These are phyloP conservation scores for Unio delphinus DNA, from an alignment of 2,888 invertebrate species.

Conservation along the genomic window DNA sequence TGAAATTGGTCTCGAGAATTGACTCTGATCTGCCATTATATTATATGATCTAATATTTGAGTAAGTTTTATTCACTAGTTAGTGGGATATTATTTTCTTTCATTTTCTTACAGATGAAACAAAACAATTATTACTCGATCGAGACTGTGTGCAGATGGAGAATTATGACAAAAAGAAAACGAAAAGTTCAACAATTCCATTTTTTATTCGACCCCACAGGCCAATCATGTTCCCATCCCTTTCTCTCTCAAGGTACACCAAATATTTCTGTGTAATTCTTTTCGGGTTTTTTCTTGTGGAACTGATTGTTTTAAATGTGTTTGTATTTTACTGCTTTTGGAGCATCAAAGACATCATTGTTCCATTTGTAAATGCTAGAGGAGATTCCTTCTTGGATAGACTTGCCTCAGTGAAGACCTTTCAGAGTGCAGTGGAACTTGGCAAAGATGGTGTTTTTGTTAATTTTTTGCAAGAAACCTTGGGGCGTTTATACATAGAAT, in stretches of 20 bases:
- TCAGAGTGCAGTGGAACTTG: constrained; percentile 28
- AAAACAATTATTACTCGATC: too few species aligned
- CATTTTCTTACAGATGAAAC: too few species aligned
- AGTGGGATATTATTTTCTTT: too few species aligned
- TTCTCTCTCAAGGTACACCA: too few species aligned
- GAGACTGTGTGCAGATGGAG: too few species aligned
- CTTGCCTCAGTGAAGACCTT: constrained; percentile 23
- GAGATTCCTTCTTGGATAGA: constrained; percentile 33
- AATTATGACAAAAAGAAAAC: background rate
- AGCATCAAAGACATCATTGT: constrained; percentile 19
- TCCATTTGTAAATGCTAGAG: constrained; percentile 21
- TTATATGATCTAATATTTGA: too few species aligned
- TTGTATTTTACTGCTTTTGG: constrained; percentile 28
- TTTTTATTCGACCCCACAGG: background rate
- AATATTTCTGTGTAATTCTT: constrained; percentile 12
- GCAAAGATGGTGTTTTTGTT: constrained; percentile 49
- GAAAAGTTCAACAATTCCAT: background rate
- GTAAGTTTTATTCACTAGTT: too few species aligned
- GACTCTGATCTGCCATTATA: too few species aligned
- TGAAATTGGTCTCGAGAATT: too few species aligned
- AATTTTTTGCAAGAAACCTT: constrained; percentile 46
- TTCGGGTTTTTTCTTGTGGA: constrained; percentile 31
- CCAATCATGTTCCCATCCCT: too few species aligned
- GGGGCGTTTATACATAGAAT: constrained; percentile 46
- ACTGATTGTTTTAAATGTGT: constrained; percentile 40